These are phyloP conservation scores for Garra rufa DNA, from an alignment of 2,113 vertebrate species.

Conservation along the genomic window DNA sequence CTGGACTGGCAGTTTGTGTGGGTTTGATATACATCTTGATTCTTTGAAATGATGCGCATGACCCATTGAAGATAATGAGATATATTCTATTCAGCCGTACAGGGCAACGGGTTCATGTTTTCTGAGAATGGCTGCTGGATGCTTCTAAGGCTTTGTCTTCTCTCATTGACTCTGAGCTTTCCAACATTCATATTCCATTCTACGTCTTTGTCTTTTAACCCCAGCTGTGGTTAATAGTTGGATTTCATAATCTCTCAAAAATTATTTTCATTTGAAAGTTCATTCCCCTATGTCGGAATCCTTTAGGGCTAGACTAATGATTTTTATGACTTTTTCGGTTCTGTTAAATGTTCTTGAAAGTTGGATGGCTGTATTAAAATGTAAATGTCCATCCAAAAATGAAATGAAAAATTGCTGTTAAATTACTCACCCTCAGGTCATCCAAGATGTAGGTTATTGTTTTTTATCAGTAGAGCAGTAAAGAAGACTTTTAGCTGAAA, in stretches of 20 bases:
- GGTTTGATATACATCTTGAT: slow-evolving; percentile 49
- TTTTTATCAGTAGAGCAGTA: too few relatives aligned
- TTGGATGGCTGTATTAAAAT: background rate
- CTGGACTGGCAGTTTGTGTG: slow-evolving; percentile 30
- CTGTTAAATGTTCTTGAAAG: background rate
- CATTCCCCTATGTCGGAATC: background rate
- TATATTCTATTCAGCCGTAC: background rate
- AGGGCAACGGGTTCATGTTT: slow-evolving; percentile 27
- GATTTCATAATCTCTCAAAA: background rate
- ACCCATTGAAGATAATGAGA: slow-evolving; percentile 34
- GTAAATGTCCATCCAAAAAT: background rate
- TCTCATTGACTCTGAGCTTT: background rate
- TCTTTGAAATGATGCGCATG: slow-evolving; percentile 32
- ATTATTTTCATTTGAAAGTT: background rate
- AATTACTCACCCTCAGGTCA: too few relatives aligned
- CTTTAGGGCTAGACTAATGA: background rate
- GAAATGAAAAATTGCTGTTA: background rate
- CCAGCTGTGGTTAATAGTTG: background rate
- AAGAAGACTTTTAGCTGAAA: background rate
- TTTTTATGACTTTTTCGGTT: background rate
- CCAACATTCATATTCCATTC: background rate
- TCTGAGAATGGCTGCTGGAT: slow-evolving; percentile 6
- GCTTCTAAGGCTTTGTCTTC: background rate
- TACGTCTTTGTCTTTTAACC: background rate
- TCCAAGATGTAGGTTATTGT: background rate